These are phyloP conservation scores for Orbicella faveolata DNA, from an alignment of 64 coral and sea anemone species.

Conservation along the genomic window DNA sequence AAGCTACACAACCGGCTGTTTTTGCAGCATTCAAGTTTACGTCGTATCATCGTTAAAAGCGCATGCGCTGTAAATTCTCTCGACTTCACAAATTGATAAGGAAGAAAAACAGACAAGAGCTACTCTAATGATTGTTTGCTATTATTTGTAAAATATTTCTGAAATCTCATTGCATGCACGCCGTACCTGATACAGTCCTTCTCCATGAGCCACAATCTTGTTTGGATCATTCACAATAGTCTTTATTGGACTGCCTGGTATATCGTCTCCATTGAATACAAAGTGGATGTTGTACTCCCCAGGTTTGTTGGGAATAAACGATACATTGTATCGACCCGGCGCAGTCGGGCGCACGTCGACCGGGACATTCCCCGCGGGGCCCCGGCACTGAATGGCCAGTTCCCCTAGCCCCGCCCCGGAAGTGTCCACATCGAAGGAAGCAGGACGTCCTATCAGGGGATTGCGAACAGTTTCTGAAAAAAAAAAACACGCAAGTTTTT, in stretches of 20 bases:
- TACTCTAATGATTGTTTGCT: too few species aligned
- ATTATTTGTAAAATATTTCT: too few species aligned
- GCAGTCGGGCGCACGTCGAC: conserved; percentile 57
- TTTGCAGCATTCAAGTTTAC: too few species aligned
- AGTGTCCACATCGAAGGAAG: conserved; percentile 72
- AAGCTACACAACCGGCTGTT: too few species aligned
- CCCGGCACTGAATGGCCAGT: conserved; percentile 73
- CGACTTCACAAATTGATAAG: too few species aligned
- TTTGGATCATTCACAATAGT: conserved; percentile 68
- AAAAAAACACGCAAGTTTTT: too few species aligned
- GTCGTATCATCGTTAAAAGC: too few species aligned
- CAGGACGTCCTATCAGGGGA: conserved; percentile 57
- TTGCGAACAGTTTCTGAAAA: conserved; percentile 44
- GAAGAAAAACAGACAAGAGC: too few species aligned
- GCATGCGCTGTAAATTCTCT: too few species aligned
- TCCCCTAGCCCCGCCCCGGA: conserved; percentile 83
- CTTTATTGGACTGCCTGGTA: conserved; percentile 71
- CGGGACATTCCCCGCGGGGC: conserved; percentile 70
- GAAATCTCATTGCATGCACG: background rate
- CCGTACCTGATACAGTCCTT: conserved; percentile 73
- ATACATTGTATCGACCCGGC: conserved; percentile 58
- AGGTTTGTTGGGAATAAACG: conserved; percentile 62
- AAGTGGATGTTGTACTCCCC: conserved; percentile 71
- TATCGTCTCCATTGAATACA: conserved; percentile 87
- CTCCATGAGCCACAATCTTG: conserved; percentile 75